Base-by-base conservation (phyloP, 2,113 vertebrate species). In the Notothenia rossii region DNA sequence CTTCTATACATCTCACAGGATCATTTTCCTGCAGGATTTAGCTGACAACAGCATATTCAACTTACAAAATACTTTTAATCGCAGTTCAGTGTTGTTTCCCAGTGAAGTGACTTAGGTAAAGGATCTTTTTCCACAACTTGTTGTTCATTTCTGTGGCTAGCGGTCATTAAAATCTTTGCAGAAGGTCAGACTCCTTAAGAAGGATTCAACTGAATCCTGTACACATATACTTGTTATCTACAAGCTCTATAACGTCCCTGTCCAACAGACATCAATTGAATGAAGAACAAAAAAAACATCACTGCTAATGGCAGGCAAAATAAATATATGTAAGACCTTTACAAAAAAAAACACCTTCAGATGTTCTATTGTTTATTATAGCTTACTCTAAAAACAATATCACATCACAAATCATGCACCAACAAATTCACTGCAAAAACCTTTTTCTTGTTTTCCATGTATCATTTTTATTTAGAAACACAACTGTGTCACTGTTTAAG, bases 401-500 rank as follows among this genome's bases (percentile, higher is more conserved):
- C 36, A 40, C 36, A 40, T 40, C 5, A 40, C 7, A 40, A 40
- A 7, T 7, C 7, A 40, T 40, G 36, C 7, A 7, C 36, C 1
- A 0, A 40, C 36, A 40, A 40, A 40, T 40, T 40, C 36, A 40
- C 36, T 40, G 36, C 36, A 40, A 40, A 36, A 40, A 40, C 36
- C 36, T 40, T 40, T 7, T 40, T 40, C 36, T 40, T 40, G 36
- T 40, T 7, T 62, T 81, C 50, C 68, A 77, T 72, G 12, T 61
- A 66, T 51, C 49, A 78, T 85, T 65, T 91, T 89, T 91, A 92
- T 89, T 93, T 72, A 85, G 67, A 91, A 88, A 86, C 81, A 82
- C 49, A 82, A 60, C 63, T 77, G 45, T 62, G 70, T 69, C 46
- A 22, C 75, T 87, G 71, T 80, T 82, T 82, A 54, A 75, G 22